phyloP scores from a whole-genome alignment of 2,888 invertebrate genomes.

The Balanococcus diminutus region DNA sequence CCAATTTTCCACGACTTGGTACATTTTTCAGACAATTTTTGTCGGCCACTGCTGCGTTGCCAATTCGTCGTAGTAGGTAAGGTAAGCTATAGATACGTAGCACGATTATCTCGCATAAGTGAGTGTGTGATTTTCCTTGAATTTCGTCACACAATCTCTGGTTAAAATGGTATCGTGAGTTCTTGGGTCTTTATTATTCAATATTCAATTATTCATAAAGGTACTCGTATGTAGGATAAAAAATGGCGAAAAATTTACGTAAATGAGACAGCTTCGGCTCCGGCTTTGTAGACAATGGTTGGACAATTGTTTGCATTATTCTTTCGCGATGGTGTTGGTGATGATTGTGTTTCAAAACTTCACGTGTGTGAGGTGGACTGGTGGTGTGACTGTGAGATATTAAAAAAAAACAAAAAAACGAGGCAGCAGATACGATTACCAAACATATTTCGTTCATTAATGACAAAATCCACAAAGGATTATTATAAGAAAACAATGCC shows the following conservation, averaged over 20 bases:
- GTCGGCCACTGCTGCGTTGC: neutral
- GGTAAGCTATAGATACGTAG: too few relatives aligned
- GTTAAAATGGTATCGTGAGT: neutral
- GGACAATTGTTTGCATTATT: neutral
- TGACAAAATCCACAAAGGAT: neutral
- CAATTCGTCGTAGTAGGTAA: neutral
- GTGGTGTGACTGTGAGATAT: neutral
- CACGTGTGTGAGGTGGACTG: neutral
- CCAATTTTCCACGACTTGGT: neutral
- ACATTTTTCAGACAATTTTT: neutral
- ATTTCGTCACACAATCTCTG: constrained; percentile 1
- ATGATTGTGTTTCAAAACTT: neutral
- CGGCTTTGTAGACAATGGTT: neutral
- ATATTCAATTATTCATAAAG: too few relatives aligned
- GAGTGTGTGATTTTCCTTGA: neutral
- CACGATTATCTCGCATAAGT: neutral
- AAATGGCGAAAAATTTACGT: neutral
- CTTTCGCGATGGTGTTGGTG: neutral
- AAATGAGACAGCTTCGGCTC: neutral
- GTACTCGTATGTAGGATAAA: too few relatives aligned
- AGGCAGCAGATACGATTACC: neutral
- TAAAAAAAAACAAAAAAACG: neutral
- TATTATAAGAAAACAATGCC: neutral
- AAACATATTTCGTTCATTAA: neutral
- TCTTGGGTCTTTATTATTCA: neutral